Percentiles rank a stretch among this genome's conserved stretches.
These are phyloP conservation scores for Plutella xylostella DNA, from an alignment of 2,888 invertebrate genomes.

Conservation along the genomic window DNA sequence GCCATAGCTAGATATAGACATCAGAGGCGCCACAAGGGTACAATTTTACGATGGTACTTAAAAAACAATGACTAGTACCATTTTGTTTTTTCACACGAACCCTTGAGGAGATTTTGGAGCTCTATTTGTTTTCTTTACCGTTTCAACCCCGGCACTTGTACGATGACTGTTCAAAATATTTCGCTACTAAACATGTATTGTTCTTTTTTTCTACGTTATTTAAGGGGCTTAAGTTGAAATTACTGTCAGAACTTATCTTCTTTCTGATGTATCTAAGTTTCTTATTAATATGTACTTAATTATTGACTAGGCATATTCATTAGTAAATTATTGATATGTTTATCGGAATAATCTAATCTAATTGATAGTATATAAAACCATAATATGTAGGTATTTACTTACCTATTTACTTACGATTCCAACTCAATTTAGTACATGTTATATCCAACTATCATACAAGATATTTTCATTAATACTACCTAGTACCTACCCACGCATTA, in stretches of 20 bases:
- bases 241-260: slow-evolving; percentile 20
- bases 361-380: no score
- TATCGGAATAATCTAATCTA: no score
- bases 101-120: slow-evolving; percentile 37
- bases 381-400: no score
- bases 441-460: no score
- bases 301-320: no score
- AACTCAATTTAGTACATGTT: no score
- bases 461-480: no score
- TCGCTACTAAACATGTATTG: slow-evolving; percentile 11
- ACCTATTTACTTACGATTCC: no score
- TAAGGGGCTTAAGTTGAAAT: slow-evolving; percentile 26
- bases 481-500: no score
- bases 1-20: slow-evolving; percentile 29
- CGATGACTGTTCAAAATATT: slow-evolving; percentile 42
- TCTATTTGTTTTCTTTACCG: slow-evolving; percentile 41
- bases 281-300: no score
- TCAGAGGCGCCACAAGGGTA: slow-evolving; percentile 6
- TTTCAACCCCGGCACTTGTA: slow-evolving; percentile 33
- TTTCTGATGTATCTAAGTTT: no score
- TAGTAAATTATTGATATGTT: no score
- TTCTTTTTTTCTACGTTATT: slow-evolving; percentile 16
- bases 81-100: slow-evolving; percentile 25
- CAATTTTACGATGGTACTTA: slow-evolving; percentile 30
- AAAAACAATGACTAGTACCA: slow-evolving; percentile 38